Evolutionary conservation across 2,888 invertebrate species (phyloP).

Genomic region (Portevinia maculata): DNA sequence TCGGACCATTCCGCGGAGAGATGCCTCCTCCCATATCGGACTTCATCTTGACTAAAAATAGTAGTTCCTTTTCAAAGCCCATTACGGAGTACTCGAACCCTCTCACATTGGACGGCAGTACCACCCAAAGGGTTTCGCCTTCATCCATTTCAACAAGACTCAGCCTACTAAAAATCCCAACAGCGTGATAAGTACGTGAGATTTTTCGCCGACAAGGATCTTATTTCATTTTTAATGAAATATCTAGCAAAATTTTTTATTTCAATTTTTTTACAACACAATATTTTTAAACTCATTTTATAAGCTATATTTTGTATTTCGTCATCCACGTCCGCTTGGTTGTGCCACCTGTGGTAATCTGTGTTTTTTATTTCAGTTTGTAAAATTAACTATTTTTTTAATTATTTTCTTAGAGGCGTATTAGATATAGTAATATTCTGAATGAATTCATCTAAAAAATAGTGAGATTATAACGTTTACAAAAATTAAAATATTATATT

Average conservation of each 20-base stretch:
- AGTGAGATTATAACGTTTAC: slow-evolving; percentile 12
- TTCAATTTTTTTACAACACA: neutral
- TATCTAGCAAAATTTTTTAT: slow-evolving; percentile 47
- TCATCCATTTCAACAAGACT: slow-evolving; percentile 62
- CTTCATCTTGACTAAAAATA: slow-evolving; percentile 81
- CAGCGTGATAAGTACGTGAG: slow-evolving; percentile 50
- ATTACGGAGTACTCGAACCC: slow-evolving; percentile 77
- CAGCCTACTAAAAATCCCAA: slow-evolving; percentile 47
- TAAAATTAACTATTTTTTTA: slow-evolving; percentile 23
- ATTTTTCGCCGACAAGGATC: slow-evolving; percentile 16
- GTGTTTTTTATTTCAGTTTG: slow-evolving; percentile 12
- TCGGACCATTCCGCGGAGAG: slow-evolving; percentile 89
- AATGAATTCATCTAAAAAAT: slow-evolving; percentile 2
- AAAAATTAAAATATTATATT: slow-evolving; percentile 1
- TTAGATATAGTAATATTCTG: slow-evolving; percentile 28
- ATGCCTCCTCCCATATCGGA: slow-evolving; percentile 86
- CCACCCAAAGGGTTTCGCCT: slow-evolving; percentile 34
- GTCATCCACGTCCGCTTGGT: slow-evolving; percentile 11
- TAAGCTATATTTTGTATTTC: neutral
- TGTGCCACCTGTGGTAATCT: slow-evolving; percentile 30
- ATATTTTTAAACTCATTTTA: slow-evolving; percentile 23
- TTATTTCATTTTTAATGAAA: slow-evolving; percentile 36
- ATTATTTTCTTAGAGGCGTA: slow-evolving; percentile 20
- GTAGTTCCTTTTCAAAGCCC: slow-evolving; percentile 77
- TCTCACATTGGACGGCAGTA: slow-evolving; percentile 41